These are phyloP conservation scores for Euura lappo DNA, from an alignment of 1,140 invertebrate species.

Conservation along the genomic window DNA sequence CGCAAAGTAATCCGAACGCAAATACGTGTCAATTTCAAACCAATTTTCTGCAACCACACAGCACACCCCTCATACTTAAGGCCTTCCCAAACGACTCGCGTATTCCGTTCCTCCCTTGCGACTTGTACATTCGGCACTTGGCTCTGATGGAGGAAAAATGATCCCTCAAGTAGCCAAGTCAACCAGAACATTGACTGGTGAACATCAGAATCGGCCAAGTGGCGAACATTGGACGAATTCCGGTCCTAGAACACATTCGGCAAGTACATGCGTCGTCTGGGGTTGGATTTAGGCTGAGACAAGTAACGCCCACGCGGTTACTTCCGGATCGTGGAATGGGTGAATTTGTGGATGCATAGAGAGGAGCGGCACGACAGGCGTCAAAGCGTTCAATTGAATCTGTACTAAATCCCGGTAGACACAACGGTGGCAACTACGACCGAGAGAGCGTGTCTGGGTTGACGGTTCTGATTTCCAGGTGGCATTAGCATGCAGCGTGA, in stretches of 20 bases:
- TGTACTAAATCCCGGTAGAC: conserved; percentile 6
- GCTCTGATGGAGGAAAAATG: too few species aligned
- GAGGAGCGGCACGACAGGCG: neutral
- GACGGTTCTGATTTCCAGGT: conserved; percentile 41
- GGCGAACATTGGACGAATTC: too few species aligned
- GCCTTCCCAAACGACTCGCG: neutral
- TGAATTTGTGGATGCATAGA: too few species aligned
- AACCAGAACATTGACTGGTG: too few species aligned
- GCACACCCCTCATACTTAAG: neutral
- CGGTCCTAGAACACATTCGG: too few species aligned
- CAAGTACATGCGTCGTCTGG: too few species aligned
- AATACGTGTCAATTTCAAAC: conserved; percentile 7
- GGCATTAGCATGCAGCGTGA: conserved; percentile 28
- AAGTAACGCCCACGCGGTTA: too few species aligned
- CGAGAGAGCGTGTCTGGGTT: conserved; percentile 28
- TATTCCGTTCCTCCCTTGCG: neutral
- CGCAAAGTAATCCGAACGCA: neutral
- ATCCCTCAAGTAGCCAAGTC: too few species aligned
- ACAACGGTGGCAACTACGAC: neutral
- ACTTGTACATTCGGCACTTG: neutral
- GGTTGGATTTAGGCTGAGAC: too few species aligned
- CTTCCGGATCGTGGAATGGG: too few species aligned
- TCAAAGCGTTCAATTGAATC: conserved; percentile 4
- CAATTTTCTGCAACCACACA: neutral
- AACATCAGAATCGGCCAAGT: too few species aligned